Percentiles rank a stretch among this genome's conserved stretches.
Evolutionary conservation across 92 coral and sea anemone species (phyloP).

Genomic region (Heliopora coerulea): DNA sequence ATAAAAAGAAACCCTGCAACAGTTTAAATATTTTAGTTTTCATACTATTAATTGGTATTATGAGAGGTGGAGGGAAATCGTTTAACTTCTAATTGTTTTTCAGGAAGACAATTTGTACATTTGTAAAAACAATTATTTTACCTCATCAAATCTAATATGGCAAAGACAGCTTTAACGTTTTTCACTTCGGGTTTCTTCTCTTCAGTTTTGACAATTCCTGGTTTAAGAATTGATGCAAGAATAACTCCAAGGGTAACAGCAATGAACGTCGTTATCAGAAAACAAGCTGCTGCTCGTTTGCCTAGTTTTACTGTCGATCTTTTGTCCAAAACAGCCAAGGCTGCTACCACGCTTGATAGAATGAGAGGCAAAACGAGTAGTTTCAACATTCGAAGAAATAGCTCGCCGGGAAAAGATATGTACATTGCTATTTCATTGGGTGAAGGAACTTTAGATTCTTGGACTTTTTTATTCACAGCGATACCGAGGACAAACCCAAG

Average conservation of each 20-base stretch:
- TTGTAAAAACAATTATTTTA: too few species aligned
- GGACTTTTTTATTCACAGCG: conserved; percentile 61
- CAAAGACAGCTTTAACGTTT: not conserved
- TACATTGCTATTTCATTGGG: conserved; percentile 51
- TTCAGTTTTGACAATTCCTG: conserved; percentile 48
- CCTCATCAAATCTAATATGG: not conserved
- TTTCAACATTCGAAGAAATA: conserved; percentile 85
- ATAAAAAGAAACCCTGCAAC: too few species aligned
- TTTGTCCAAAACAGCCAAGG: conserved; percentile 80
- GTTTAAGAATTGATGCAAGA: conserved; percentile 65
- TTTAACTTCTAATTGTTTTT: too few species aligned
- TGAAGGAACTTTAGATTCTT: not conserved
- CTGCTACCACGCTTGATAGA: conserved; percentile 80
- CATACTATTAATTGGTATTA: too few species aligned
- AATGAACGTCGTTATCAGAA: conserved; percentile 67
- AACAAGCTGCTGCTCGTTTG: conserved; percentile 67
- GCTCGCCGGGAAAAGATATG: conserved; percentile 84
- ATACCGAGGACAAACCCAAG: conserved; percentile 77
- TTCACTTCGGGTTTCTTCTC: not conserved
- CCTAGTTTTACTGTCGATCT: conserved; percentile 74
- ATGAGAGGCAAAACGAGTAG: conserved; percentile 73
- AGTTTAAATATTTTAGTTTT: too few species aligned
- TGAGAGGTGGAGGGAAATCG: too few species aligned
- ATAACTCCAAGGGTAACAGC: conserved; percentile 83
- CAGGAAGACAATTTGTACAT: too few species aligned